phyloP scores from a whole-genome alignment of 1,140 invertebrate genomes.

The Magallana gigas region DNA sequence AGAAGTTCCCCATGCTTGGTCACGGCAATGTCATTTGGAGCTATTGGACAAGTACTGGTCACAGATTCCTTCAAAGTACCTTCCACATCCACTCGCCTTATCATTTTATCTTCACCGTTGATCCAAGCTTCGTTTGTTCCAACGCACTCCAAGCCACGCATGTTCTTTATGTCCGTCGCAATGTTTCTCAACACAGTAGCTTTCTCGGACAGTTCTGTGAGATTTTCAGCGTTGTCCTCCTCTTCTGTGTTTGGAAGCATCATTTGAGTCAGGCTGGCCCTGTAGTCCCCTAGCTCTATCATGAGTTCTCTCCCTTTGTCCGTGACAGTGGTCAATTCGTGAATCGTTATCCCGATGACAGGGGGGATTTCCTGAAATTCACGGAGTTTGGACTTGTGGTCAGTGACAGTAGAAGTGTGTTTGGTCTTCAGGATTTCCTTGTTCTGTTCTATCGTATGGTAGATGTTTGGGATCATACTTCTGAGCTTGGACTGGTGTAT shows the following conservation, averaged over 20 bases:
- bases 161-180: background rate
- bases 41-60: background rate
- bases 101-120: background rate
- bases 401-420: background rate
- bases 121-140: background rate
- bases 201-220: background rate
- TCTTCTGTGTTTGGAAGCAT: background rate
- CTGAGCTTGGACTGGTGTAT: background rate
- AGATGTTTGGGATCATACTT: background rate
- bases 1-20: background rate
- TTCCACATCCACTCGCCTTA: background rate
- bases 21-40: background rate
- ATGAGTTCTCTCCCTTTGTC: constrained; percentile 6
- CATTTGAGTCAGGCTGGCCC: background rate
- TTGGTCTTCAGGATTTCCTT: background rate
- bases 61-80: background rate
- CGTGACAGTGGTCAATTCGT: background rate
- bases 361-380: background rate
- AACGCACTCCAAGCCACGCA: background rate
- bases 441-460: background rate
- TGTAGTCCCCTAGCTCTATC: background rate
- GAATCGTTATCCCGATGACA: background rate
- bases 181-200: background rate
- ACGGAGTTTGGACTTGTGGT: background rate
- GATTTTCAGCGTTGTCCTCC: background rate